Evolutionary conservation across 2,113 vertebrate genomes (phyloP).

Genomic region (Petromus typicus): DNA sequence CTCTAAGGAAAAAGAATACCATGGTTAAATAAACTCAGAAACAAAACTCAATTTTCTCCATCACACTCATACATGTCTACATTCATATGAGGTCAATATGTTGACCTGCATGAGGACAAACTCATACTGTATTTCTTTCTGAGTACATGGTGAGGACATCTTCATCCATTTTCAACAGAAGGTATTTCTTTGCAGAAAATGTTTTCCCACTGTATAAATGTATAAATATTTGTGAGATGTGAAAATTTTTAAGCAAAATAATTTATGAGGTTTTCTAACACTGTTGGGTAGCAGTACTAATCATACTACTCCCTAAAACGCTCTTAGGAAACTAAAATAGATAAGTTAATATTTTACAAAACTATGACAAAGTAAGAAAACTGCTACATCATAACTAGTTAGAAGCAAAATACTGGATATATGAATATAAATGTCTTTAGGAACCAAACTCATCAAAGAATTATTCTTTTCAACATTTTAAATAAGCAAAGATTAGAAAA

Average conservation of each 20-base stretch:
- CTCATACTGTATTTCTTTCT: conserved; percentile 19
- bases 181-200: conserved; percentile 14
- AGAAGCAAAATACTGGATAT: conserved; percentile 57
- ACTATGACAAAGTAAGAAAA: conserved; percentile 53
- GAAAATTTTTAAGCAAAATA: not conserved
- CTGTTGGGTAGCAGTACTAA: not conserved
- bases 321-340: not conserved
- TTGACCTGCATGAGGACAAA: not conserved
- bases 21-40: not conserved
- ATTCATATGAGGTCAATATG: not conserved
- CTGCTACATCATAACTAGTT: conserved; percentile 45
- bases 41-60: not conserved
- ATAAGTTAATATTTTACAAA: conserved; percentile 41
- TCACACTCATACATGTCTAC: not conserved
- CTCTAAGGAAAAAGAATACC: not conserved
- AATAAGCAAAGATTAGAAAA: conserved; percentile 33
- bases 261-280: not conserved
- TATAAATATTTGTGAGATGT: not conserved
- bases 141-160: not conserved
- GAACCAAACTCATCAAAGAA: conserved; percentile 24
- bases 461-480: conserved; percentile 30
- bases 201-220: not conserved
- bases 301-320: not conserved
- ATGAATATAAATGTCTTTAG: conserved; percentile 55
- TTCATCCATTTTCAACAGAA: not conserved